Conservation (phyloP, 2,888 invertebrate genomes). For the Synanthedon tipuliformis region DNA sequence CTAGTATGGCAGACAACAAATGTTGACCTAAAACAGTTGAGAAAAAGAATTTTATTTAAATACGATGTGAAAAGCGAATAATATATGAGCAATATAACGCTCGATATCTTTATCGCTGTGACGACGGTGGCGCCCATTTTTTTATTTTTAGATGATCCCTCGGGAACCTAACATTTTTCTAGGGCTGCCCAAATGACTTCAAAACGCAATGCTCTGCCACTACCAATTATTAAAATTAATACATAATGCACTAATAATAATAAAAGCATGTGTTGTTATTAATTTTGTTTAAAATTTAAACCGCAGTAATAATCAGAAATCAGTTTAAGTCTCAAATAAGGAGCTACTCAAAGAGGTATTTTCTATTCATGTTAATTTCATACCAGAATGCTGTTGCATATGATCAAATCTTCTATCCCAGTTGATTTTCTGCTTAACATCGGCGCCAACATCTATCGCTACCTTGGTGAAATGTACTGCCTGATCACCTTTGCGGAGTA, state of each 20-base stretch:
- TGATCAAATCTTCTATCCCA: slow-evolving; percentile 87
- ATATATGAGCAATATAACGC: no score
- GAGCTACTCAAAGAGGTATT: no score
- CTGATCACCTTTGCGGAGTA: slow-evolving; percentile 75
- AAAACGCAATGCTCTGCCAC: no score
- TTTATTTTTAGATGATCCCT: no score
- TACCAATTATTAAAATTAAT: no score
- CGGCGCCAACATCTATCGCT: slow-evolving; percentile 72
- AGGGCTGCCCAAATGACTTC: no score
- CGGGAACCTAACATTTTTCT: no score
- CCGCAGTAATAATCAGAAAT: background rate
- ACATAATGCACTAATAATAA: no score
- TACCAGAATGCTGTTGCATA: slow-evolving; percentile 93
- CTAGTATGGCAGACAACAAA: slow-evolving; percentile 82
- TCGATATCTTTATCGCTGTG: no score
- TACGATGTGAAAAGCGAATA: background rate
- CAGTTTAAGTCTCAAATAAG: background rate
- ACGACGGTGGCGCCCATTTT: no score
- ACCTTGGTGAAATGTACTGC: slow-evolving; percentile 79
- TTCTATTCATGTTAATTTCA: no score
- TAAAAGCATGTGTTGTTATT: background rate
- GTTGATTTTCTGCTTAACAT: slow-evolving; percentile 74
- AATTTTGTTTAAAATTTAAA: background rate
- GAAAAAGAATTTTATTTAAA: background rate
- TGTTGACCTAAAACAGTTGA: slow-evolving; percentile 76